Percentiles rank a stretch among this genome's conserved stretches.
Evolutionary conservation across 2,888 invertebrate genomes (phyloP).

Genomic region (Lasioglossum vierecki): DNA sequence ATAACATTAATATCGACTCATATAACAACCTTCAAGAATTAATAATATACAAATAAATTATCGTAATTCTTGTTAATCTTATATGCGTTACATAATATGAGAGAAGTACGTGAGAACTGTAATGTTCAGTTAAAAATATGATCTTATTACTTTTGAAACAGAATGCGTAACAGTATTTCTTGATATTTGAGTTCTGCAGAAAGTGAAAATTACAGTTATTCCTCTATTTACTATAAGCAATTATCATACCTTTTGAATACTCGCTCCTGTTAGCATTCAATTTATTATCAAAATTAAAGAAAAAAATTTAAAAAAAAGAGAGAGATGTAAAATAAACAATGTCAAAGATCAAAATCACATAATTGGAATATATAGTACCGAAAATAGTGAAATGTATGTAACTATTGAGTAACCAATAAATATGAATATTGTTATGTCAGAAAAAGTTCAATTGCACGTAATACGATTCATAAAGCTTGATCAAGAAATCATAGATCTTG

Average conservation of each 20-base stretch:
- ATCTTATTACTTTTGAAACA: constrained; percentile 1
- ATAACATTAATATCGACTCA: constrained; percentile 22
- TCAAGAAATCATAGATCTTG: constrained; percentile 63
- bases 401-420: constrained; percentile 25
- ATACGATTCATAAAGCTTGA: constrained; percentile 48
- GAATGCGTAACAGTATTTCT: constrained; percentile 10
- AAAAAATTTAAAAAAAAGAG: constrained; percentile 38
- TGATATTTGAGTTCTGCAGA: not conserved
- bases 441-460: constrained; percentile 9
- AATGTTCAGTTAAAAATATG: constrained; percentile 5
- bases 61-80: constrained; percentile 3
- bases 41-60: constrained; percentile 20
- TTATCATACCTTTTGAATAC: constrained; percentile 72
- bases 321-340: constrained; percentile 53
- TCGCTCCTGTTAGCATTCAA: constrained; percentile 70
- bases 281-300: constrained; percentile 65
- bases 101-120: constrained; percentile 6
- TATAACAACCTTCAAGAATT: constrained; percentile 16
- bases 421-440: constrained; percentile 13
- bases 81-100: constrained; percentile 19
- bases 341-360: constrained; percentile 51
- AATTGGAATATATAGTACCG: constrained; percentile 25
- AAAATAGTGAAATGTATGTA: constrained; percentile 35
- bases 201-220: constrained; percentile 33
- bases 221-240: constrained; percentile 53